Percentiles rank a stretch among this genome's conserved stretches.
Evolutionary conservation across 2,113 vertebrate species (phyloP).

Genomic region (Lepidothrix coronata): DNA sequence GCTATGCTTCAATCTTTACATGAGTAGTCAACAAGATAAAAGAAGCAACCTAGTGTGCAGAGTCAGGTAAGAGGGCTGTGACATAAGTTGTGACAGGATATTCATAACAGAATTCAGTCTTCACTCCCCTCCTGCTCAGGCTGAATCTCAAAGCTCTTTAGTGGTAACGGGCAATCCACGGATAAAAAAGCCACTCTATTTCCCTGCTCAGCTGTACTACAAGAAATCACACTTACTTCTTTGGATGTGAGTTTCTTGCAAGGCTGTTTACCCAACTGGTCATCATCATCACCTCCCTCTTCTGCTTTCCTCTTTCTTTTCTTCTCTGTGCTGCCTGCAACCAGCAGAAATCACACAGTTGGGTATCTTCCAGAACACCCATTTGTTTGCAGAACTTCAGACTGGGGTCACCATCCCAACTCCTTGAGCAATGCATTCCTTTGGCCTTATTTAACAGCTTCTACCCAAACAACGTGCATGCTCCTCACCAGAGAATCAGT

Average conservation of each 20-base stretch:
- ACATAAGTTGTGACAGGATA: neutral
- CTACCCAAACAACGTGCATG: neutral
- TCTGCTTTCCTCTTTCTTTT: slow-evolving; percentile 82
- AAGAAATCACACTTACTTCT: slow-evolving; percentile 77
- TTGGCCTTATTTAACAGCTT: neutral
- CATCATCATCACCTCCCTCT: slow-evolving; percentile 57
- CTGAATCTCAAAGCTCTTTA: neutral
- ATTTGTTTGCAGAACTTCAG: neutral
- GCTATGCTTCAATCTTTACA: neutral
- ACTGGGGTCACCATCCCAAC: neutral
- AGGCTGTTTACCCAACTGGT: slow-evolving; percentile 8
- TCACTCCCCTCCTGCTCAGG: neutral
- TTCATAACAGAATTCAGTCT: neutral
- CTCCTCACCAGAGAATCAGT: neutral
- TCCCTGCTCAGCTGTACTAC: neutral
- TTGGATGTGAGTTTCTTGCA: slow-evolving; percentile 82
- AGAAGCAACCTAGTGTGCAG: neutral
- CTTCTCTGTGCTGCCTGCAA: slow-evolving; percentile 58
- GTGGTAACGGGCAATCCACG: fast-evolving
- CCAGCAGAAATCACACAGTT: neutral
- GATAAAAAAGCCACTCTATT: neutral
- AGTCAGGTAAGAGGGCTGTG: neutral
- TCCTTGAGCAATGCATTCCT: neutral
- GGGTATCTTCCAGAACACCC: neutral
- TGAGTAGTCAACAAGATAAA: neutral